Evolutionary conservation across 92 coral and sea anemone species (phyloP), one percentile per base, ranked within the genome.

Genomic region (Porites evermanni): DNA sequence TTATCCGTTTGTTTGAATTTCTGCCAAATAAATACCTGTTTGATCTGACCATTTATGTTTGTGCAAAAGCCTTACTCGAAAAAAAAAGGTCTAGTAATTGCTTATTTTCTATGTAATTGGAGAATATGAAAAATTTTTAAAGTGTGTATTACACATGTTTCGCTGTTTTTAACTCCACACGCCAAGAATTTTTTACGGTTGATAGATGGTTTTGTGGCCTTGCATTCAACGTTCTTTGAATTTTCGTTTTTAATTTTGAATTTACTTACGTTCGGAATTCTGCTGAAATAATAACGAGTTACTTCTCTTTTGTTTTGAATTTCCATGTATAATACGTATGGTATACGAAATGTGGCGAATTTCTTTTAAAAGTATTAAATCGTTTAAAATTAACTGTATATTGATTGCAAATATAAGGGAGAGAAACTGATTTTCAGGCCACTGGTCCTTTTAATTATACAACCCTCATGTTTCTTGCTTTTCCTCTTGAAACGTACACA

Each of bases 381-480:
- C 38, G 47, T 70, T 69, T 81, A 59, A 19, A 19, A 53, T 81
- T 53, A 68, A 21, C 53, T 65, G 84, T 79, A 79, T 29, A 79
- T 50, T 47, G 24, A 11, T 12, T 79, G 51, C 53, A 70, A 66
- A 65, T 47, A 67, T 11, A 53, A 70, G 11, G 29, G 1, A 20
- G 68, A 51, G 26, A 77, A 77, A 77, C 60, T 44, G 68, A 77
- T 77, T 77, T 56, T 77, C 63, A 21, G 51, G 8, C 53, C 53
- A 19, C 26, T 13, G 60, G 67, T 38, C 16, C 24, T 24, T 13
- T 58, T 58, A 47, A 17, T 24, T 18, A 78, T 44, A n/a, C 38
- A 67, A 6, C 10, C 72, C 50, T 11, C 44, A 50, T 64, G 38
- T 78, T 59, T 78, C 70, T n/a, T 65, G 47, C 47, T 38, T 38